These are phyloP conservation scores for Ophioninae sp. DNA, from an alignment of 2,888 invertebrate species.

Conservation along the genomic window DNA sequence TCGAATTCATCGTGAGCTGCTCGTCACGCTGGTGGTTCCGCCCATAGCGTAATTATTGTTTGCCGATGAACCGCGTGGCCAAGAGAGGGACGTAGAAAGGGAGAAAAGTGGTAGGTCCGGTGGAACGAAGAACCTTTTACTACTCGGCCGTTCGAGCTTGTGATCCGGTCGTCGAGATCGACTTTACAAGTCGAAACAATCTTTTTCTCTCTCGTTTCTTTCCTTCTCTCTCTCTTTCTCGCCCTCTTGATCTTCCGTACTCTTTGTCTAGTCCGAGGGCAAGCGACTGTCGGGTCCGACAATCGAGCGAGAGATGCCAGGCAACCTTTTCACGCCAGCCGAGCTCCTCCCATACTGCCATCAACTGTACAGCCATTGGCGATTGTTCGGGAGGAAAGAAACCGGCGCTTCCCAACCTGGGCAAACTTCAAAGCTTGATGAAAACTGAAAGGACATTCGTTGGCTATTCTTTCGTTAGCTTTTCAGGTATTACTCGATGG, in stretches of 20 bases:
- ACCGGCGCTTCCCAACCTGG: not conserved
- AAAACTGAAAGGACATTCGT: not conserved
- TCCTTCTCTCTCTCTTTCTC: conserved; percentile 7
- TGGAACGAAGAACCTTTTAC: conserved; percentile 46
- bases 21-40: conserved; percentile 57
- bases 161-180: conserved; percentile 51
- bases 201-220: conserved; percentile 22
- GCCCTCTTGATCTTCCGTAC: not conserved
- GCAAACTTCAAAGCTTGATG: not conserved
- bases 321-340: conserved; percentile 59
- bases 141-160: conserved; percentile 28
- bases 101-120: conserved; percentile 37
- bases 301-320: conserved; percentile 34
- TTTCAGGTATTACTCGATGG: not conserved
- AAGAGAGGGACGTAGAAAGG: conserved; percentile 25
- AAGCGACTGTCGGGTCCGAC: conserved; percentile 43
- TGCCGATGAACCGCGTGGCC: conserved; percentile 38
- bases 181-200: conserved; percentile 50
- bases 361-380: conserved; percentile 33
- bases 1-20: conserved; percentile 42
- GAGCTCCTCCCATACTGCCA: conserved; percentile 34
- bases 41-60: conserved; percentile 62
- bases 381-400: not conserved
- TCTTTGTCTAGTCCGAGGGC: conserved; percentile 21
- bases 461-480: not conserved